A percentile compares a stretch with the other conserved stretches of the same genome.
phyloP scores from a whole-genome alignment of 2,113 vertebrate genomes.

The Brachyhypopomus gauderio region DNA sequence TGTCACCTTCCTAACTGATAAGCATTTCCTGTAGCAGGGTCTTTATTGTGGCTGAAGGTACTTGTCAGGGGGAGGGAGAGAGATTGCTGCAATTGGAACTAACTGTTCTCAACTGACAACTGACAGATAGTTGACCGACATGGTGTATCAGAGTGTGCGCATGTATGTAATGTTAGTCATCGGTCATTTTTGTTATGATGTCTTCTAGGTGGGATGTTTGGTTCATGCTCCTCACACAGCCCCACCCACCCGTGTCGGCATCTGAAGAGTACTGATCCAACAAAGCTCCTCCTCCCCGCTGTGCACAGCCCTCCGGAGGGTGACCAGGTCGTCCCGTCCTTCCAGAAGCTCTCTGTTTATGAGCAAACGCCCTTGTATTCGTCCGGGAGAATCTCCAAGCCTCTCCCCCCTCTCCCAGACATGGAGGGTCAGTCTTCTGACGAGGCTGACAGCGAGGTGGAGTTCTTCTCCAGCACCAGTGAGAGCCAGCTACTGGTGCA shows the following conservation, averaged over 20 bases:
- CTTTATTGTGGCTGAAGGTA: neutral
- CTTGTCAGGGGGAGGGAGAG: neutral
- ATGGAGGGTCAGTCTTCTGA: conserved; percentile 72
- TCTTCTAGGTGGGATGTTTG: conserved; percentile 66
- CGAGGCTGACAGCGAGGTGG: conserved; percentile 91
- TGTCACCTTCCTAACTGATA: conserved; percentile 54
- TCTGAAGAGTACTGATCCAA: conserved; percentile 64
- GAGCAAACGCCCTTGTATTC: conserved; percentile 67
- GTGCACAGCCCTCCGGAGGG: conserved; percentile 65
- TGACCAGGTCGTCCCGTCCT: conserved; percentile 79
- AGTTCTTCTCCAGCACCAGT: conserved; percentile 88
- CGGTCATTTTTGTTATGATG: conserved; percentile 19
- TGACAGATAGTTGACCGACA: no score
- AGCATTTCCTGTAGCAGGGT: conserved; percentile 47
- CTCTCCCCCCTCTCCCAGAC: conserved; percentile 87
- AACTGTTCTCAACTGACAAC: no score
- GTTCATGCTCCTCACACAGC: conserved; percentile 47
- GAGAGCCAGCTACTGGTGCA: conserved; percentile 80
- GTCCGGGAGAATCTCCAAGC: conserved; percentile 79
- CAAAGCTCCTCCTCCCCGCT: conserved; percentile 64
- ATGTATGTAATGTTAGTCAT: neutral
- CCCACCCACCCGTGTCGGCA: conserved; percentile 63
- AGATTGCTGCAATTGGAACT: no score
- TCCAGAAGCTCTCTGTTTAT: conserved; percentile 79
- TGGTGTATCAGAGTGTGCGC: no score